Base-by-base conservation (phyloP, 2,113 vertebrate species). In the Bucco capensis region DNA sequence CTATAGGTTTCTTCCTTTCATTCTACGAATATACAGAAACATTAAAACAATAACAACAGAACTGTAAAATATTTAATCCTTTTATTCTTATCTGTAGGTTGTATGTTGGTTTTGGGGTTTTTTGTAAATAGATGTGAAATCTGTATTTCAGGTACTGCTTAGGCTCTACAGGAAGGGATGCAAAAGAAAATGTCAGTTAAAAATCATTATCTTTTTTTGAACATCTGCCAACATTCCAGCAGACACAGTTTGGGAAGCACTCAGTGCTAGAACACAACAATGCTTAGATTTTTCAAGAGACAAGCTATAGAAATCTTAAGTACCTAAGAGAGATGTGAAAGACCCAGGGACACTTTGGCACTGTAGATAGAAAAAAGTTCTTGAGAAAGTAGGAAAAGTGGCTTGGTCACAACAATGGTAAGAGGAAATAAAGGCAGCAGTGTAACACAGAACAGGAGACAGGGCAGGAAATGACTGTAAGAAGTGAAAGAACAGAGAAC, bases 391-490 rank as follows among this genome's bases (percentile, higher is more conserved):
- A 92, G 76, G 83, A 92, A 92, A 86, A 91, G n/a, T 40, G 33
- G 30, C 69, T 88, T 47, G 25, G 53, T 54, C 53, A 79, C 75
- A 96, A 95, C 76, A 94, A 93, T 31, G 78, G 77, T 10, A 49
- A 89, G 57, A 96, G 92, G 94, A 96, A 95, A 90, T 78, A 73
- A 86, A 92, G 12, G 73, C 53, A 90, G 51, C 50, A 79, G 56
- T 38, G 23, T 40, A 53, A 90, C 58, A 92, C 33, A 54, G 25
- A 80, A 51, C 69, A 61, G 49, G 61, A 88, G 84, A 92, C 74
- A 86, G 65, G 69, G 71, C 86, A 92, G 92, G 88, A 96, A 96
- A 86, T 46, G 28, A 86, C 50, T 57, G 46, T 18, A 65, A 86
- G 58, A 46, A 50, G 51, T 6, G 60, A 31, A 94, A 92, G 24